A percentile compares a stretch with the other conserved stretches of the same genome.
Evolutionary conservation across 2,113 vertebrate genomes (phyloP).

Genomic region (Equus przewalskii): DNA sequence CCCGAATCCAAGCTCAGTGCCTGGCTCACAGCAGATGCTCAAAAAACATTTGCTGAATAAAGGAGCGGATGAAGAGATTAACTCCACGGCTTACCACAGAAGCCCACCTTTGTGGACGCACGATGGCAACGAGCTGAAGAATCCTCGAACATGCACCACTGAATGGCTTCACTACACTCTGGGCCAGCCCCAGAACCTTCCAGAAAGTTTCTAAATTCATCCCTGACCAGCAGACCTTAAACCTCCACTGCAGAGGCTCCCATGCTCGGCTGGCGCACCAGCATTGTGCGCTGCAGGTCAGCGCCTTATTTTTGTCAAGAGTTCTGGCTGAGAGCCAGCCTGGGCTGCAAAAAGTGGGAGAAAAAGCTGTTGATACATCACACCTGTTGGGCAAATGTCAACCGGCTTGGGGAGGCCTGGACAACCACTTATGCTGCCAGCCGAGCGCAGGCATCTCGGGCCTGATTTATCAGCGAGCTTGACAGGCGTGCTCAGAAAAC

Average conservation of each 20-base stretch:
- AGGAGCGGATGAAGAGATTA: neutral
- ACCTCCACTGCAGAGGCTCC: neutral
- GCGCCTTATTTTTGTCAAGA: neutral
- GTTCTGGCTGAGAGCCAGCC: slow-evolving; percentile 41
- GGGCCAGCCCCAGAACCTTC: slow-evolving; percentile 10
- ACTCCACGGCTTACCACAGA: neutral
- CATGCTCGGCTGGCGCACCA: neutral
- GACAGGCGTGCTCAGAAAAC: neutral
- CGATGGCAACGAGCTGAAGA: neutral
- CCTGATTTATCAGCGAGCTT: neutral
- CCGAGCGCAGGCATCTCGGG: neutral
- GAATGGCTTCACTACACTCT: neutral
- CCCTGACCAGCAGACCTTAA: neutral
- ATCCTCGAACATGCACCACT: neutral
- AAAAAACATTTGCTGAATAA: neutral
- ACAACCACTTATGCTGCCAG: neutral
- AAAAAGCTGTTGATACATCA: neutral
- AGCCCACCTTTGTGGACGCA: neutral
- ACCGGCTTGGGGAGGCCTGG: neutral
- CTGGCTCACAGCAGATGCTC: neutral
- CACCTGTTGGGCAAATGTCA: neutral
- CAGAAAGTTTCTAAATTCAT: neutral
- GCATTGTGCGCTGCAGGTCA: neutral
- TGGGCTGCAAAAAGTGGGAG: neutral
- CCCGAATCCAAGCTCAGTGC: neutral